Conservation (phyloP, 2,113 vertebrate genomes). For the Podilymbus podiceps region DNA sequence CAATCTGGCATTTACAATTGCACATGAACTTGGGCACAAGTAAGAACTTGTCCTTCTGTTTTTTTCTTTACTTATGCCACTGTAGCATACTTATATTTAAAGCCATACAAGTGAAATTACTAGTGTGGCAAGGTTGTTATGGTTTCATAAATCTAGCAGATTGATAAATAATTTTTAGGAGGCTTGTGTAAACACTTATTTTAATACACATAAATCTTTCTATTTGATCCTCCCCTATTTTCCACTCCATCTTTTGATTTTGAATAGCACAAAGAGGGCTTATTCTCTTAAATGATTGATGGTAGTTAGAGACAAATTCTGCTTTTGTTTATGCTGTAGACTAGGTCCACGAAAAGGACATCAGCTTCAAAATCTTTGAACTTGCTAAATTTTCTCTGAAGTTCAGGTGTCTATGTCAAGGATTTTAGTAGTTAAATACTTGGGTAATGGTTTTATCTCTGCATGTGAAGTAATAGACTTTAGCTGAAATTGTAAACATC, state of each 20-base stretch:
- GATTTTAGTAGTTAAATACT: neutral
- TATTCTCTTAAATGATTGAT: neutral
- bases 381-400: neutral
- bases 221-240: neutral
- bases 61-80: neutral
- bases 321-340: neutral
- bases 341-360: neutral
- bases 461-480: neutral
- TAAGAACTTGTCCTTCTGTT: slow-evolving; percentile 69
- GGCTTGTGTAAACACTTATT: neutral
- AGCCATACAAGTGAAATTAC: neutral
- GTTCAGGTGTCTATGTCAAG: neutral
- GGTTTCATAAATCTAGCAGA: neutral
- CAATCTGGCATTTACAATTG: slow-evolving; percentile 96
- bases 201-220: neutral
- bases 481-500: neutral
- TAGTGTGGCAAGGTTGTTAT: neutral
- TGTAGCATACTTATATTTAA: neutral
- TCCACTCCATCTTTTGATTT: neutral
- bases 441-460: neutral
- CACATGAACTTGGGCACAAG: slow-evolving; percentile 99
- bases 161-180: neutral
- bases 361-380: neutral
- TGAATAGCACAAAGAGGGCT: neutral
- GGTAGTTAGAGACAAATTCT: neutral